phyloP scores from a whole-genome alignment of 2,113 vertebrate species.

The Athene noctua region DNA sequence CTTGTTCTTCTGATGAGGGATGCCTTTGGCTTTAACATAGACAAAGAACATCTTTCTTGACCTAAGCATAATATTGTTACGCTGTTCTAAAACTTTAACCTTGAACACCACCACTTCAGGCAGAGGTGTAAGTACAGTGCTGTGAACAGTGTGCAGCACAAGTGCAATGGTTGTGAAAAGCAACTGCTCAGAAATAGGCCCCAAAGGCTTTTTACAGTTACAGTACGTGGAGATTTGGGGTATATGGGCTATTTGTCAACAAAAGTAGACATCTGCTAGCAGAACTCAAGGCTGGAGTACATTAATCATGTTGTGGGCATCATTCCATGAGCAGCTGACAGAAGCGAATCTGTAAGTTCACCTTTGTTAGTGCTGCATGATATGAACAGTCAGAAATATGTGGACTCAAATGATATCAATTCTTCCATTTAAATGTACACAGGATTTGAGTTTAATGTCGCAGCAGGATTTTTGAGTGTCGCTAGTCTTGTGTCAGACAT shows the following conservation, averaged over 20 bases:
- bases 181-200: not conserved
- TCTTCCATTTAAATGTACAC: not conserved
- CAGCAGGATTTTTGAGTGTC: not conserved
- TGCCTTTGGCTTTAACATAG: too few relatives aligned
- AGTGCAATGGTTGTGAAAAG: accelerated
- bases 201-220: not conserved
- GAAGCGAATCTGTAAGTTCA: not conserved
- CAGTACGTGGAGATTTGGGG: not conserved
- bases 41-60: too few relatives aligned
- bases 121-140: not conserved
- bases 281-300: not conserved
- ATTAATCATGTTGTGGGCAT: not conserved
- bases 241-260: not conserved
- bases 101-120: not conserved
- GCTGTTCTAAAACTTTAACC: too few relatives aligned
- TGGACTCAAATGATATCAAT: accelerated
- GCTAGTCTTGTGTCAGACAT: not conserved
- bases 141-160: not conserved
- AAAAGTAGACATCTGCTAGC: not conserved
- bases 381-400: not conserved
- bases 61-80: too few relatives aligned
- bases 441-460: not conserved
- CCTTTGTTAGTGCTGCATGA: too few relatives aligned
- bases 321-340: not conserved
- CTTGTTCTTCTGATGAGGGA: too few relatives aligned